phyloP scores from a whole-genome alignment of 1,140 invertebrate genomes.

The Tetranychus cinnabarinus region DNA sequence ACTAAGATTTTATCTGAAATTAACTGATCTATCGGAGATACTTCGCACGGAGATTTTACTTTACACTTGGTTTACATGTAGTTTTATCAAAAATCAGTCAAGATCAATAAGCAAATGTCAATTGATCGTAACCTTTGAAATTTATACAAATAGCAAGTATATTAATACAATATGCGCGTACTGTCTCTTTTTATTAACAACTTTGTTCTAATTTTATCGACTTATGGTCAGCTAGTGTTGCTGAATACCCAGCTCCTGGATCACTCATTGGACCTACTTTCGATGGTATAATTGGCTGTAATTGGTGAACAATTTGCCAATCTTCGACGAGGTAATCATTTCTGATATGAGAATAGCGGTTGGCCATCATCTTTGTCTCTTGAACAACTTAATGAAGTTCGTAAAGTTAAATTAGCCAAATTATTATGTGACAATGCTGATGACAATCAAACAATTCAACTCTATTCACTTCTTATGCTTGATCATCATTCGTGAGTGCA shows the following conservation, averaged over 20 bases:
- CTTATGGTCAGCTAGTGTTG: constrained; percentile 22
- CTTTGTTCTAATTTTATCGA: constrained; percentile 17
- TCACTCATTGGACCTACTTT: constrained; percentile 18
- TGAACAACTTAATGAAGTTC: constrained; percentile 29
- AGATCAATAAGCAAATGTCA: too few relatives aligned
- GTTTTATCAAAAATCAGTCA: too few relatives aligned
- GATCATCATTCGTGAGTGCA: background rate
- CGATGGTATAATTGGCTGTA: constrained; percentile 10
- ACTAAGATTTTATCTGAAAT: too few relatives aligned
- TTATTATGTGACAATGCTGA: constrained; percentile 33
- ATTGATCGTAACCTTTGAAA: too few relatives aligned
- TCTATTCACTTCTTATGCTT: constrained; percentile 15
- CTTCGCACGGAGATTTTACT: too few relatives aligned
- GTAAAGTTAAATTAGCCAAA: constrained; percentile 26
- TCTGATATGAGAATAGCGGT: constrained; percentile 25
- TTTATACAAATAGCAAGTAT: too few relatives aligned
- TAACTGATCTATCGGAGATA: too few relatives aligned
- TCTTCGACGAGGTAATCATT: constrained; percentile 19
- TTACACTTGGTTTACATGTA: too few relatives aligned
- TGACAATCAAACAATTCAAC: constrained; percentile 30
- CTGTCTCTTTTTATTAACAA: too few relatives aligned
- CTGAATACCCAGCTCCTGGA: constrained; percentile 21
- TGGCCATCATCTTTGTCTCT: constrained; percentile 34
- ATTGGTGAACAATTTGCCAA: constrained; percentile 17
- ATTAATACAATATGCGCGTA: too few relatives aligned